phyloP scores from a whole-genome alignment of 2,888 invertebrate genomes.

The Cantharis rustica region DNA sequence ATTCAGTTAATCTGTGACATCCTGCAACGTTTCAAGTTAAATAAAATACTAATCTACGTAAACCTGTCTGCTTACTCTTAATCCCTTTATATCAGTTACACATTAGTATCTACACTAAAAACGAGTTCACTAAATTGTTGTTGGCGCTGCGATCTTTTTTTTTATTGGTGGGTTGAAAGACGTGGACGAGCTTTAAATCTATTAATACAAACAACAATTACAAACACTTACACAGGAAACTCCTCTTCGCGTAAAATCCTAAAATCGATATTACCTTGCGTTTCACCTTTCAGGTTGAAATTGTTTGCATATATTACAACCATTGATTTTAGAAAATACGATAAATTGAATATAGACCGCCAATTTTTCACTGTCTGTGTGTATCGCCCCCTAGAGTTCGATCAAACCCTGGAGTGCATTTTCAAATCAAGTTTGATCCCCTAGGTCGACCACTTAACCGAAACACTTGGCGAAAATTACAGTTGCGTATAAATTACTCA shows the following conservation, averaged over 20 bases:
- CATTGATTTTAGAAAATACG: slow-evolving; percentile 47
- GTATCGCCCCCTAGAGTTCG: slow-evolving; percentile 49
- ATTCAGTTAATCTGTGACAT: slow-evolving; percentile 30
- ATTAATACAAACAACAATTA: background rate
- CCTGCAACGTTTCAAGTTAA: slow-evolving; percentile 26
- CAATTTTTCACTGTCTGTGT: slow-evolving; percentile 53
- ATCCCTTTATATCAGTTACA: background rate
- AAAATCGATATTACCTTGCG: slow-evolving; percentile 44
- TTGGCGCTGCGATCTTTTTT: background rate
- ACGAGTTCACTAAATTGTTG: background rate
- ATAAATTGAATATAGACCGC: slow-evolving; percentile 54
- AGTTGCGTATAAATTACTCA: slow-evolving; percentile 9
- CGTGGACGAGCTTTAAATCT: no score
- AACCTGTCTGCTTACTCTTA: background rate
- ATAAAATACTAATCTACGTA: background rate
- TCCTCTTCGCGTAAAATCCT: background rate
- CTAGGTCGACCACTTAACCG: slow-evolving; percentile 36
- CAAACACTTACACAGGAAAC: background rate
- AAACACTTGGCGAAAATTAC: slow-evolving; percentile 28
- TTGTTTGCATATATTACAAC: slow-evolving; percentile 49
- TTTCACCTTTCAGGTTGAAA: slow-evolving; percentile 43
- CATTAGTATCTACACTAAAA: background rate
- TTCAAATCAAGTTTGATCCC: slow-evolving; percentile 46
- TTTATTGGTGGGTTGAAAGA: background rate
- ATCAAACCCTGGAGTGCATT: slow-evolving; percentile 50